phyloP scores from a whole-genome alignment of 2,888 invertebrate species.

The Lochmaea crataegi region DNA sequence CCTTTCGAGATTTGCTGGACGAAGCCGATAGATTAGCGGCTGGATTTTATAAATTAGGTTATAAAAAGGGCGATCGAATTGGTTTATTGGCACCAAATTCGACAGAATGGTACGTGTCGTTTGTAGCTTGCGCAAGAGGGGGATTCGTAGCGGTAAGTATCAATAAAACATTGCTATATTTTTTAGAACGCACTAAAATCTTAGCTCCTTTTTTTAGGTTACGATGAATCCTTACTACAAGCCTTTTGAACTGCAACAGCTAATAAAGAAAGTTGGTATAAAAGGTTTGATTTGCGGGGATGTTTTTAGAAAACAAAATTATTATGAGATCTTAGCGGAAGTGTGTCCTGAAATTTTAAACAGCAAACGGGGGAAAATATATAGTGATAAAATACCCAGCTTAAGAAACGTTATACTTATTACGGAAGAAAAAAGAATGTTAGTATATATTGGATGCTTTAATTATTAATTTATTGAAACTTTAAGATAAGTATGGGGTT shows the following conservation, averaged over 20 bases:
- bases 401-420: slow-evolving; percentile 71
- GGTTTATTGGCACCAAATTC: slow-evolving; percentile 86
- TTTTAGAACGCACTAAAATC: neutral
- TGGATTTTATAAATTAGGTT: slow-evolving; percentile 74
- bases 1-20: slow-evolving; percentile 67
- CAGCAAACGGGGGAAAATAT: slow-evolving; percentile 66
- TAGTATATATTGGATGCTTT: slow-evolving; percentile 53
- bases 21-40: slow-evolving; percentile 77
- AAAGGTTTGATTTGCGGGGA: slow-evolving; percentile 76
- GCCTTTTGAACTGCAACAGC: slow-evolving; percentile 76
- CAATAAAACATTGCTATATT: neutral
- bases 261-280: slow-evolving; percentile 76
- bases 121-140: slow-evolving; percentile 77
- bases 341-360: slow-evolving; percentile 71
- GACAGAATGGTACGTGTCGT: slow-evolving; percentile 79
- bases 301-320: slow-evolving; percentile 73
- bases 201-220: slow-evolving; percentile 67
- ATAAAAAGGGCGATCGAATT: slow-evolving; percentile 78
- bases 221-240: slow-evolving; percentile 83
- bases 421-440: slow-evolving; percentile 69
- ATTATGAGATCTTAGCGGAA: slow-evolving; percentile 72
- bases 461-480: too few relatives aligned
- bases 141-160: slow-evolving; percentile 77
- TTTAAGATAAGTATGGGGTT: too few relatives aligned
- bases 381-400: slow-evolving; percentile 66